phyloP scores from a whole-genome alignment of 2,113 vertebrate species.

The Oryzias woworae region DNA sequence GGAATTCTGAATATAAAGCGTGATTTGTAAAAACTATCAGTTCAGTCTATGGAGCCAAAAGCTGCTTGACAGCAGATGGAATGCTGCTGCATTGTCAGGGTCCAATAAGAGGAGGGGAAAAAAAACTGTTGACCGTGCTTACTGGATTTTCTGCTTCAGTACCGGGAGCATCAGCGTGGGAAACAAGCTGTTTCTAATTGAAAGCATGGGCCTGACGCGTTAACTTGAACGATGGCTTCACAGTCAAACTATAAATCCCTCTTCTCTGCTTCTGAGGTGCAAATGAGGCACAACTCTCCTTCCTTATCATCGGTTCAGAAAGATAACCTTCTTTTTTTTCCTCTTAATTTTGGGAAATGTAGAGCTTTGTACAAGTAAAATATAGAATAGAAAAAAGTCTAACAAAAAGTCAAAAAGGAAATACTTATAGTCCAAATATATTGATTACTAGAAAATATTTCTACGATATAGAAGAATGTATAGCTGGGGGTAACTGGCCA shows the following conservation, averaged over 20 bases:
- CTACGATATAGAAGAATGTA: too few relatives aligned
- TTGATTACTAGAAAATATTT: too few relatives aligned
- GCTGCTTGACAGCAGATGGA: slow-evolving; percentile 38
- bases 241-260: slow-evolving; percentile 62
- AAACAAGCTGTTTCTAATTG: slow-evolving; percentile 57
- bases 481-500: too few relatives aligned
- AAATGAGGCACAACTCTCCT: slow-evolving; percentile 40
- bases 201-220: slow-evolving; percentile 39
- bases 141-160: slow-evolving; percentile 39
- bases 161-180: slow-evolving; percentile 40
- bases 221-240: slow-evolving; percentile 64
- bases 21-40: slow-evolving; percentile 8
- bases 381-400: too few relatives aligned
- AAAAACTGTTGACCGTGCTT: slow-evolving; percentile 30
- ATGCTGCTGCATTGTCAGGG: slow-evolving; percentile 24
- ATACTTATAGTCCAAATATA: too few relatives aligned
- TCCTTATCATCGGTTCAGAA: slow-evolving; percentile 11
- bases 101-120: slow-evolving; percentile 11
- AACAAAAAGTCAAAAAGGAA: not conserved
- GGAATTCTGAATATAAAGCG: not conserved
- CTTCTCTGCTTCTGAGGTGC: slow-evolving; percentile 44
- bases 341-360: slow-evolving; percentile 6
- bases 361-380: not conserved
- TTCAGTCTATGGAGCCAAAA: slow-evolving; percentile 18
- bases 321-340: slow-evolving; percentile 18